Evolutionary conservation across 2,888 invertebrate genomes (phyloP).

Genomic region (Drosophila atroscutellata): DNA sequence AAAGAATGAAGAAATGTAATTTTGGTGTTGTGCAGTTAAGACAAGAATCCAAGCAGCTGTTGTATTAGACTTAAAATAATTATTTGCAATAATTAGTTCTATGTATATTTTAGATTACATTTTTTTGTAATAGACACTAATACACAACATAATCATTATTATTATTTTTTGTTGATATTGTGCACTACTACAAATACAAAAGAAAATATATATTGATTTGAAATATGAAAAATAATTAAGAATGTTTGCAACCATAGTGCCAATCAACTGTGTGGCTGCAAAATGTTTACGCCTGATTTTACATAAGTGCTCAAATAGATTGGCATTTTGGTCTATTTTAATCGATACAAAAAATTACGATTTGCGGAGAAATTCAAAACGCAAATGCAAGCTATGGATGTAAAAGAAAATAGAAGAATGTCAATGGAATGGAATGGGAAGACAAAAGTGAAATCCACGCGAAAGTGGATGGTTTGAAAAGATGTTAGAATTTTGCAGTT

Average conservation of each 20-base stretch:
- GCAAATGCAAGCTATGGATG: neutral
- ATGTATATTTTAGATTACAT: neutral
- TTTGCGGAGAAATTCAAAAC: neutral
- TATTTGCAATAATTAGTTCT: neutral
- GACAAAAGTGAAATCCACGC: neutral
- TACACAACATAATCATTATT: neutral
- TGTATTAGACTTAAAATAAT: neutral
- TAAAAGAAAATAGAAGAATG: neutral
- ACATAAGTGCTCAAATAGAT: neutral
- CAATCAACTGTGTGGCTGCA: neutral
- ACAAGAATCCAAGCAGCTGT: neutral
- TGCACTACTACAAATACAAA: neutral
- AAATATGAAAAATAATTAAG: neutral
- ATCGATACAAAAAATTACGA: neutral
- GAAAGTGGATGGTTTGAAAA: neutral
- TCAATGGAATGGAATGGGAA: too few relatives aligned
- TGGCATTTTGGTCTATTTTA: neutral
- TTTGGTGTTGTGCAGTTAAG: neutral
- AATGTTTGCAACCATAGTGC: neutral
- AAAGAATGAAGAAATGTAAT: neutral
- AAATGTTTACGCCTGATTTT: neutral
- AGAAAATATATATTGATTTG: neutral
- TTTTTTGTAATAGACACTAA: neutral
- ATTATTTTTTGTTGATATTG: neutral
- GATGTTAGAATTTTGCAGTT: neutral